Conservation (phyloP, 2,888 invertebrate genomes). For the Drosophila niveifrons region DNA sequence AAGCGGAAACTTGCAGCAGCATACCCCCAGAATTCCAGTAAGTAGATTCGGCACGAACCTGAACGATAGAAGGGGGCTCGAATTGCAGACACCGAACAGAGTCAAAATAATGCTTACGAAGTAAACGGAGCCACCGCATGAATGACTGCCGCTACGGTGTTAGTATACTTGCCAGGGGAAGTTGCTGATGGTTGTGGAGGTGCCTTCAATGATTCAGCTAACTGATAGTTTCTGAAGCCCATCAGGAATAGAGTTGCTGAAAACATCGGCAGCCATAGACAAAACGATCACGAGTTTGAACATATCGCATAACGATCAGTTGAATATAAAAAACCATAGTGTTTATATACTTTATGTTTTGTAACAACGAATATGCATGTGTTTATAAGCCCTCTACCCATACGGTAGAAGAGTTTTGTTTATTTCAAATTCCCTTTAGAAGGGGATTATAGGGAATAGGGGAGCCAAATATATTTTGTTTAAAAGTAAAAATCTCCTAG, state of each 20-base stretch:
- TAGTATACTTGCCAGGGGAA: conserved; percentile 79
- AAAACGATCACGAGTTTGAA: conserved; percentile 65
- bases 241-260: conserved; percentile 66
- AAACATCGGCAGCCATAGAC: conserved; percentile 63
- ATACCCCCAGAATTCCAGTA: conserved; percentile 80
- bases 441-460: no score
- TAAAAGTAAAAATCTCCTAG: no score
- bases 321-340: not conserved
- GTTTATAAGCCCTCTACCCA: no score
- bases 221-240: conserved; percentile 73
- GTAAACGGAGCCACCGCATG: conserved; percentile 87
- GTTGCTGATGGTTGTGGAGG: conserved; percentile 61
- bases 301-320: conserved; percentile 3
- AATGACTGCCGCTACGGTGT: conserved; percentile 84
- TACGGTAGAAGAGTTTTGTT: no score
- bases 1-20: conserved; percentile 44
- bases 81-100: conserved; percentile 87
- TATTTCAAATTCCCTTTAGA: no score
- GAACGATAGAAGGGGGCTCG: conserved; percentile 55
- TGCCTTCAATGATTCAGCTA: conserved; percentile 82
- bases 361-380: no score
- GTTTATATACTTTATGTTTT: conserved; percentile 6
- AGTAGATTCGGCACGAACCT: conserved; percentile 87
- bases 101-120: conserved; percentile 86
- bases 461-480: no score